Percentiles rank a stretch among this genome's conserved stretches.
Conservation (phyloP, 2,888 invertebrate species). For the Teinopalpus imperialis region DNA sequence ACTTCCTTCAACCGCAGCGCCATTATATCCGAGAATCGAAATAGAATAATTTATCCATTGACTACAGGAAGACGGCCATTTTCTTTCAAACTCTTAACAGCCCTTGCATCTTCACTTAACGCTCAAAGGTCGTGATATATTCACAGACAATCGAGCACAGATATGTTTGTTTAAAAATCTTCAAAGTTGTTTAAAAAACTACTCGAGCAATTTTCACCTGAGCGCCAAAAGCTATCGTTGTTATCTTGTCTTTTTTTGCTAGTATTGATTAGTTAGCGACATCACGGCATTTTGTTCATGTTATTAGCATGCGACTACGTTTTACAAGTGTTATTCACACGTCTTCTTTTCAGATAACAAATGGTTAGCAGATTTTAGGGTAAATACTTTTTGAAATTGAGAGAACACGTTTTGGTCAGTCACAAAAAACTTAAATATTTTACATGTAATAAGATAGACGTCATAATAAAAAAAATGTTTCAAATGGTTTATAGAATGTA, state of each 20-base stretch:
- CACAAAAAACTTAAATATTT: not conserved
- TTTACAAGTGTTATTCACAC: slow-evolving; percentile 22
- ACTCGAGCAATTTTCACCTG: slow-evolving; percentile 55
- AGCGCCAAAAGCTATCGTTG: slow-evolving; percentile 51
- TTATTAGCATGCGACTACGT: slow-evolving; percentile 54
- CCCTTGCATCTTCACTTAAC: slow-evolving; percentile 16
- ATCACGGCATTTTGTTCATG: slow-evolving; percentile 41
- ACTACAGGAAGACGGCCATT: slow-evolving; percentile 47
- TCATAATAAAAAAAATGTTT: too few relatives aligned
- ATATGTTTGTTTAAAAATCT: slow-evolving; percentile 35
- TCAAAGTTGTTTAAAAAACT: too few relatives aligned
- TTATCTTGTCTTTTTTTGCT: slow-evolving; percentile 43
- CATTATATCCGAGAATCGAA: slow-evolving; percentile 28
- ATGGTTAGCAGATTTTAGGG: slow-evolving; percentile 14
- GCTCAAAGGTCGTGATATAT: slow-evolving; percentile 16
- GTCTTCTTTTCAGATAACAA: slow-evolving; percentile 13
- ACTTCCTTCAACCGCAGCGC: slow-evolving; percentile 21
- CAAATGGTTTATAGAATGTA: too few relatives aligned
- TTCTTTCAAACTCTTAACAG: slow-evolving; percentile 33
- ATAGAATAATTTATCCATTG: slow-evolving; percentile 32
- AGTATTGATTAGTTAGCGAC: slow-evolving; percentile 61
- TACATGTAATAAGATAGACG: not conserved
- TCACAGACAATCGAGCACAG: slow-evolving; percentile 26
- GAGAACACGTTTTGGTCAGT: slow-evolving; percentile 9
- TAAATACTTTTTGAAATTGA: slow-evolving; percentile 22